phyloP scores from a whole-genome alignment of 1,140 invertebrate species.

The Lucilia sericata region DNA sequence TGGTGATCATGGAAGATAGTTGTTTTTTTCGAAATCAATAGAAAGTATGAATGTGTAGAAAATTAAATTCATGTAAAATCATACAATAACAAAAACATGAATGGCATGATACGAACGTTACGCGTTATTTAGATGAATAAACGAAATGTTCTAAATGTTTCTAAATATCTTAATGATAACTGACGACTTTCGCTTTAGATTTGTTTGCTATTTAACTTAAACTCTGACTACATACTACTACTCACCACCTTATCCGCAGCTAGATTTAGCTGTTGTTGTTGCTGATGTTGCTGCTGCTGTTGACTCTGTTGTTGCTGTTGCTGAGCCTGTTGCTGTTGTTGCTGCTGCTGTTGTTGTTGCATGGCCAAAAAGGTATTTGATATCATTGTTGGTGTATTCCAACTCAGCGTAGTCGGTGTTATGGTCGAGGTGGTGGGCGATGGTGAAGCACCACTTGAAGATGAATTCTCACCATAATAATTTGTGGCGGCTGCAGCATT shows the following conservation, averaged over 20 bases:
- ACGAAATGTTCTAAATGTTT: neutral
- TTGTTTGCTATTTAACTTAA: neutral
- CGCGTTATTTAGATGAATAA: neutral
- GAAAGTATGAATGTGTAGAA: neutral
- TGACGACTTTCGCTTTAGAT: neutral
- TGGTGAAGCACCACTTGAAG: constrained; percentile 63
- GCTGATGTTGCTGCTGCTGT: constrained; percentile 61
- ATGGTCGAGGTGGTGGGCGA: constrained; percentile 64
- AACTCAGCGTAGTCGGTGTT: constrained; percentile 62
- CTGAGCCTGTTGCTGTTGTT: constrained; percentile 59
- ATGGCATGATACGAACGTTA: neutral
- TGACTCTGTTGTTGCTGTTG: constrained; percentile 55
- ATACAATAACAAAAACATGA: neutral
- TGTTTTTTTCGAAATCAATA: neutral
- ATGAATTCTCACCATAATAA: constrained; percentile 66
- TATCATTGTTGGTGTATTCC: constrained; percentile 64
- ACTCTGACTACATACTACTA: constrained; percentile 48
- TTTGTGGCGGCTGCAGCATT: constrained; percentile 64
- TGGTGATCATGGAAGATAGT: too few species aligned
- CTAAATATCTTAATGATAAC: neutral
- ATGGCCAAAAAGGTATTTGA: constrained; percentile 66
- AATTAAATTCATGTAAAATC: neutral
- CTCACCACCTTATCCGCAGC: constrained; percentile 66
- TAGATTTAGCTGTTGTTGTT: constrained; percentile 63
- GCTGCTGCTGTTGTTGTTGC: constrained; percentile 63